Evolutionary conservation across 2,797 vertebrate species (phyloP).

Genomic region (Poecilia gillii): DNA sequence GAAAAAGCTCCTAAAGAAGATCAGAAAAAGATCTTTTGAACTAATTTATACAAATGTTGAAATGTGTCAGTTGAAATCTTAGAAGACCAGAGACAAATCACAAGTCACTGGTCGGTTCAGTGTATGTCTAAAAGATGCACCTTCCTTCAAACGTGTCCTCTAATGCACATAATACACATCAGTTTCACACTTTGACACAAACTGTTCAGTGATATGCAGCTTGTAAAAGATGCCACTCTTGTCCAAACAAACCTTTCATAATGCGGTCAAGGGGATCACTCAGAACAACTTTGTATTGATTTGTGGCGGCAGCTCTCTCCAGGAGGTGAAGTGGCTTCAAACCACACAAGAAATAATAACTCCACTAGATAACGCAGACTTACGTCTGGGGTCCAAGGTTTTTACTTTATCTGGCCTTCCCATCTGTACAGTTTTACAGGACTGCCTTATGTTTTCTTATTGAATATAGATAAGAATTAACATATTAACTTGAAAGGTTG

Average conservation of each 20-base stretch:
- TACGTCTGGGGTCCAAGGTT: not conserved
- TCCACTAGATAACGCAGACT: not conserved
- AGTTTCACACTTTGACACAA: not conserved
- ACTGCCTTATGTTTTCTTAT: not conserved
- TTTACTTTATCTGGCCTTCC: not conserved
- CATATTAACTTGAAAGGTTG: not conserved
- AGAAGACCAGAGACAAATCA: not conserved
- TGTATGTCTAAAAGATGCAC: not conserved
- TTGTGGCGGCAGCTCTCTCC: not conserved
- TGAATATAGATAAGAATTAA: not conserved
- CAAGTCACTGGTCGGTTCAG: not conserved
- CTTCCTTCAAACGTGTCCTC: not conserved
- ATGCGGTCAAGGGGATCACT: not conserved
- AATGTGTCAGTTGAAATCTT: not conserved
- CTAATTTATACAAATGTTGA: not conserved
- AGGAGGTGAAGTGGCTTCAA: not conserved
- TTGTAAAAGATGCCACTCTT: not conserved
- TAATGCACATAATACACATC: not conserved
- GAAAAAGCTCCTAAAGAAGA: no score
- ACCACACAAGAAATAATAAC: not conserved
- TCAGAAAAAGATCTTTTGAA: not conserved
- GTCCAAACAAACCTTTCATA: not conserved
- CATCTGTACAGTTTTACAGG: not conserved
- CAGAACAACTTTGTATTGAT: conserved; percentile 9
- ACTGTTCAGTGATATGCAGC: not conserved